These are phyloP conservation scores for Nephrotoma guestfalica DNA, from an alignment of 2,888 invertebrate species.

Conservation along the genomic window DNA sequence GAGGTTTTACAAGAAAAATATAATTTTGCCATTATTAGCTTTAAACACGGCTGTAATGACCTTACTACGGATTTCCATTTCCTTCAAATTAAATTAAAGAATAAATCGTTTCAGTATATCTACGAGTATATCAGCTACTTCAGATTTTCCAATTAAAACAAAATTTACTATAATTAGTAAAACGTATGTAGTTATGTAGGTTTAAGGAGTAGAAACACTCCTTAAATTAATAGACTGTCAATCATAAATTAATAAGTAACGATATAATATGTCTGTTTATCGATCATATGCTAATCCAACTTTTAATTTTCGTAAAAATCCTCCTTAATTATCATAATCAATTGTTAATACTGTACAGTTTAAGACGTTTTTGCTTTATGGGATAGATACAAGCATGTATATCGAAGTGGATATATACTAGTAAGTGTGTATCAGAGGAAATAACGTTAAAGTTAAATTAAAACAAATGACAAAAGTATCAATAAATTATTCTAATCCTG, in stretches of 20 bases:
- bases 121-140: not conserved
- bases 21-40: too few relatives aligned
- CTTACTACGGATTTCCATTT: not conserved
- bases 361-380: not conserved
- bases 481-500: conserved; percentile 6
- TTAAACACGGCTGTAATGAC: too few relatives aligned
- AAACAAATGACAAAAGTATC: conserved; percentile 4
- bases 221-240: not conserved
- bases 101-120: not conserved
- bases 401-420: not conserved
- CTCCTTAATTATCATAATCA: not conserved
- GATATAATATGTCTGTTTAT: not conserved
- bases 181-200: not conserved
- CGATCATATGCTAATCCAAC: not conserved
- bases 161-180: not conserved
- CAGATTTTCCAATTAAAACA: not conserved
- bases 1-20: too few relatives aligned
- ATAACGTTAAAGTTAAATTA: conserved; percentile 1
- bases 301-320: not conserved
- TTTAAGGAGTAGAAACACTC: not conserved
- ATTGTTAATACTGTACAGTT: not conserved
- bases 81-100: not conserved
- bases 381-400: not conserved
- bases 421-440: not conserved
- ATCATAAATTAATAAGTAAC: not conserved